Base-by-base conservation (phyloP, 2,113 vertebrate species). In the Mystacornis crossleyi region DNA sequence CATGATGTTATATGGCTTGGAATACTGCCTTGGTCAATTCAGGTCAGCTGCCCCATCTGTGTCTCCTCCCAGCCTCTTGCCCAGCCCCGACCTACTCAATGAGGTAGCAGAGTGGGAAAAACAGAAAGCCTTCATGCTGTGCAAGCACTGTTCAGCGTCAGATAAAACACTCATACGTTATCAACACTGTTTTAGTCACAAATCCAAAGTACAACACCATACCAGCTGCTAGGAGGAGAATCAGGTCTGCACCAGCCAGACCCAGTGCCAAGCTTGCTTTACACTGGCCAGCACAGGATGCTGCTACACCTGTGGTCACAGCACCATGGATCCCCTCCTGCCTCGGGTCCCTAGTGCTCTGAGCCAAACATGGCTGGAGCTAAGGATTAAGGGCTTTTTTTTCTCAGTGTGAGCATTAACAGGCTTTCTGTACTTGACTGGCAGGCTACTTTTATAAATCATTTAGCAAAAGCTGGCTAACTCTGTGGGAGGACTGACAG, bases 201-300 rank as follows among this genome's bases (percentile, higher is more conserved):
- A 47, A 82, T 55, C 34, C 80, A 51, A 86, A 91, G 9, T 34
- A 40, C 62, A 72, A 62, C 55, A 58, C 21, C 7, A 19, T 10
- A 54, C 21, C 25, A 29, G 33, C 51, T 73, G 26, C 58, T 55
- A 4, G 51, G 78, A 83, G 58, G 26, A 89, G 70, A 81, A 84
- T 38, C 29, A 34, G 69, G 42, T 40, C 57, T 36, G 31, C 53
- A 47, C 20, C 33, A 79, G 55, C 16, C 79, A 92, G 10, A 81
- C 4, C 6, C 36, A 48, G 51, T 26, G 50, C 24, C 12, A 2
- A 83, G 8, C 29, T 86, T 66, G 36, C 51, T 66, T 85, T 40
- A 53, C 61, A 12, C 7, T 0, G 1, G 21, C 18, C 60, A 53
- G 28, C 0, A 0, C 10, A 43, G 50, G 60, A 40, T 43, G 40